Conservation (phyloP, 1,140 invertebrate genomes). For the Drosophila eugracilis region DNA sequence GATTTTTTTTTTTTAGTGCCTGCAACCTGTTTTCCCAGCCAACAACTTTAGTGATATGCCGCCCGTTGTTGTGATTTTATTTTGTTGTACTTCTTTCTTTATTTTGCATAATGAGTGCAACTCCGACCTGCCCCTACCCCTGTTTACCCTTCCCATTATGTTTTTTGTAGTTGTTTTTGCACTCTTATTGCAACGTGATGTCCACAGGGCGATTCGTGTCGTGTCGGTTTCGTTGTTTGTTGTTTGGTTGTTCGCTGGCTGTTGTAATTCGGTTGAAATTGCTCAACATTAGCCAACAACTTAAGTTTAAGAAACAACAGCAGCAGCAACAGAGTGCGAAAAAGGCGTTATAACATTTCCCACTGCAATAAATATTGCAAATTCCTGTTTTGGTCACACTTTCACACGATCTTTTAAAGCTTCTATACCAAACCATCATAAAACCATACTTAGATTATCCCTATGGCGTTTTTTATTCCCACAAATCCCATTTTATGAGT, state of each 20-base stretch:
- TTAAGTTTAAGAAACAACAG: background rate
- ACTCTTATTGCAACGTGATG: constrained; percentile 68
- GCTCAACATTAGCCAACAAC: constrained; percentile 27
- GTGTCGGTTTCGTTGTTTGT: constrained; percentile 48
- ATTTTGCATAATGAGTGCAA: constrained; percentile 76
- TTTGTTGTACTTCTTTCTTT: constrained; percentile 15
- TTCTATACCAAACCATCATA: too few relatives aligned
- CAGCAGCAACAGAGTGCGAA: constrained; percentile 17
- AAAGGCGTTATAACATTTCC: constrained; percentile 72
- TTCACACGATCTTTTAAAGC: constrained; percentile 57
- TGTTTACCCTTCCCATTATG: constrained; percentile 21
- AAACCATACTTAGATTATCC: too few relatives aligned
- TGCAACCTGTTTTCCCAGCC: constrained; percentile 10
- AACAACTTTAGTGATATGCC: constrained; percentile 1
- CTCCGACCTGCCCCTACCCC: constrained; percentile 37
- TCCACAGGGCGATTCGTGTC: constrained; percentile 80
- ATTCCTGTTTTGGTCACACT: constrained; percentile 57
- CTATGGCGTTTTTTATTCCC: too few relatives aligned
- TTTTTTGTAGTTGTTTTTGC: constrained; percentile 9
- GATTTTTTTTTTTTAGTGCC: constrained; percentile 7
- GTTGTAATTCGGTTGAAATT: constrained; percentile 51
- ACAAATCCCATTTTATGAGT: too few relatives aligned
- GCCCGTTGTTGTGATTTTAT: background rate
- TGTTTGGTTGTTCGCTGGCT: constrained; percentile 25
- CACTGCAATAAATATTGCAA: constrained; percentile 60